These are phyloP conservation scores for Athene noctua DNA, from an alignment of 2,113 vertebrate species.

Conservation along the genomic window DNA sequence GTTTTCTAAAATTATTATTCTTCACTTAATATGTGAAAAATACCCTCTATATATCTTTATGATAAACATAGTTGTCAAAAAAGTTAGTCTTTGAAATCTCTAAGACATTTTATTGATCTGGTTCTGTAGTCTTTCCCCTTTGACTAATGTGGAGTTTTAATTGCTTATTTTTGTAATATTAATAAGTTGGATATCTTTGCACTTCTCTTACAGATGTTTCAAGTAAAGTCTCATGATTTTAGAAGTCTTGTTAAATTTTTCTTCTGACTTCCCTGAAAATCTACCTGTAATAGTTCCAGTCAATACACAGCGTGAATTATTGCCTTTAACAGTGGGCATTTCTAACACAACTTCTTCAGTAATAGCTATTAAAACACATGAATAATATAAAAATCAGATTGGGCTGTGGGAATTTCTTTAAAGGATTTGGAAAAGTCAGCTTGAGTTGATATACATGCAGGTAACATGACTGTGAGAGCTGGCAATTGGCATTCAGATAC, in stretches of 20 bases:
- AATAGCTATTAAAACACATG: background rate
- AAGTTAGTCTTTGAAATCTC: background rate
- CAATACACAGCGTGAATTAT: background rate
- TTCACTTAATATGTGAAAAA: background rate
- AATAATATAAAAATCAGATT: background rate
- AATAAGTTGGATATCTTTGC: background rate
- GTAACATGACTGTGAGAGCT: background rate
- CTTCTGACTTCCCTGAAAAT: background rate
- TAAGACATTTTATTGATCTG: background rate
- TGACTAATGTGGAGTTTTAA: background rate
- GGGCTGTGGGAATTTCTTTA: background rate
- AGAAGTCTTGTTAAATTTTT: background rate
- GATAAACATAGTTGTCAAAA: background rate
- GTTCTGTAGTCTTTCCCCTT: background rate
- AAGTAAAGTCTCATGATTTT: background rate
- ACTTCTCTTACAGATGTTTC: background rate
- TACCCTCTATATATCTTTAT: background rate
- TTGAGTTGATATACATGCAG: background rate
- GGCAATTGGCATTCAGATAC: background rate
- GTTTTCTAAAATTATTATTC: background rate
- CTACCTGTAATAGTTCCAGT: background rate
- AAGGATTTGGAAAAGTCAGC: background rate
- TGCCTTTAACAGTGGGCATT: background rate
- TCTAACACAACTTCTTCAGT: background rate
- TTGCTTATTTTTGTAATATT: background rate